A percentile compares a stretch with the other conserved stretches of the same genome.
phyloP scores from a whole-genome alignment of 2,113 vertebrate genomes.

The Gobius niger region DNA sequence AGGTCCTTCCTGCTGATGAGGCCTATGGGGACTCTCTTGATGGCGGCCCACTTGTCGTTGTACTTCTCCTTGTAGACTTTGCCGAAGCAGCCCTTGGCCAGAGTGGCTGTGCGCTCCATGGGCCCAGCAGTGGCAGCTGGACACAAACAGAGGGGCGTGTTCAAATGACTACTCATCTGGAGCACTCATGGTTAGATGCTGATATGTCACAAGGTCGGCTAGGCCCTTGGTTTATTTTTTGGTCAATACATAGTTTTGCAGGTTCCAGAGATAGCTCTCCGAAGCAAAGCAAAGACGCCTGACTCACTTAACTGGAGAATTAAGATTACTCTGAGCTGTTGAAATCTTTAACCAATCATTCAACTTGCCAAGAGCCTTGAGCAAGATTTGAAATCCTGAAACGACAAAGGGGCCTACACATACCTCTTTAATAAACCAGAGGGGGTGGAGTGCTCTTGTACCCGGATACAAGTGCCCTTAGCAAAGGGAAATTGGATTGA shows the following conservation, averaged over 20 bases:
- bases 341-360: background rate
- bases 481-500: no score
- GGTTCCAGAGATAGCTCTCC: no score
- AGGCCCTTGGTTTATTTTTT: no score
- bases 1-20: conserved; percentile 60
- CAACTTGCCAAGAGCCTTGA: background rate
- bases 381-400: background rate
- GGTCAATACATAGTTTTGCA: no score
- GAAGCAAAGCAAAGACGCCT: background rate
- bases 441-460: no score
- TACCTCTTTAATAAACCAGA: no score
- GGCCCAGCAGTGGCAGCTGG: background rate
- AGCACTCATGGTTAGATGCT: no score
- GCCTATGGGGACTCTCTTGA: conserved; percentile 68
- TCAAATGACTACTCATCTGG: background rate
- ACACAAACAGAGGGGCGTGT: background rate
- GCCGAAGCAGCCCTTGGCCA: conserved; percentile 73
- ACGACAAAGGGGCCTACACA: no score
- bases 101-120: conserved; percentile 71
- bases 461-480: no score
- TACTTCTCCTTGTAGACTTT: conserved; percentile 73
- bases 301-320: background rate
- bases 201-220: no score
- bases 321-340: background rate
- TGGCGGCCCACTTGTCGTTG: conserved; percentile 70